Evolutionary conservation across 2,113 vertebrate genomes (phyloP), one percentile per base, ranked within the genome.

Genomic region (Rousettus leschenaultii): DNA sequence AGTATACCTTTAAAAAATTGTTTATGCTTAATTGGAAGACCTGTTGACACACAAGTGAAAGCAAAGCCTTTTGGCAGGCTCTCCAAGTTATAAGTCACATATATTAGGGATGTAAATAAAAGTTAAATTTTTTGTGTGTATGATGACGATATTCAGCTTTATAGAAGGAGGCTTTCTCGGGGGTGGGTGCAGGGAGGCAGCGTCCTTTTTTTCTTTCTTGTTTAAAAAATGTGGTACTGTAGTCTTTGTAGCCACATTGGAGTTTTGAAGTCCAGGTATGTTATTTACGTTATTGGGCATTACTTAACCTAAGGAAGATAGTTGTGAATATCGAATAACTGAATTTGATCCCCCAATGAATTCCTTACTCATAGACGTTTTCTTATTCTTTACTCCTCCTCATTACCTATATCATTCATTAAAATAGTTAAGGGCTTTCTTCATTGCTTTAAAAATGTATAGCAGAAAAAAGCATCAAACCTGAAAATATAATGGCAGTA

Each of bases 241-340:
- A 63, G 79, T 94, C n/a, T 95, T 53, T 92, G 48, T 90, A 88
- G 38, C 30, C 57, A 30, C 93, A 95, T 74, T 55, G 21, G 6
- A n/a, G 19, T 92, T 95, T 84, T 33, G 96, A 65, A 93, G 53
- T 30, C 14, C 22, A 91, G 22, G 35, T 75, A 7, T 94, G 19
- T 92, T 95, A 14, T 55, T 91, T 93, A 57, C 45, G 87, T 71
- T 82, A n/a, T 63, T 38, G 61, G 40, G 1, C 26, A 74, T 95
- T 84, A 70, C 59, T 88, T 89, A 80, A 77, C 38, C 71, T 93
- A 51, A 77, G 83, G 22, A 85, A 86, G 48, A 48, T n/a, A 87
- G 86, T 92, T 74, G 79, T 83, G 51, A 90, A 61, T 55, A 21
- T 51, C 75, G 88, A 96, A 33, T 94, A 70, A 79, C 26, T 78